A percentile compares a stretch with the other conserved stretches of the same genome.
Conservation (phyloP, 64 coral and sea anemone species). For the Montipora sp. region DNA sequence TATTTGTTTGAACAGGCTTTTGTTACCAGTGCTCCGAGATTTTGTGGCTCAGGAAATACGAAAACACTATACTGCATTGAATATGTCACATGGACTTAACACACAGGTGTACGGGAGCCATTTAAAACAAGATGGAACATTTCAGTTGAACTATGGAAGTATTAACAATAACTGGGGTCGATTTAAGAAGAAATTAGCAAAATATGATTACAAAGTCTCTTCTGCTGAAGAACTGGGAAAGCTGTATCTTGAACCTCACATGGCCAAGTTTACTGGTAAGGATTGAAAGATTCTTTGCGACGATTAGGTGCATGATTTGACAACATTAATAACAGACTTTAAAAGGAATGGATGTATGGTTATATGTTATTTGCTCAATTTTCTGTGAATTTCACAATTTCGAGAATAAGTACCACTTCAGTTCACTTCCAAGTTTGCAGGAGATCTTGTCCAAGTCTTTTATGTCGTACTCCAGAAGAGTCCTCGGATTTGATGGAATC, state of each 20-base stretch:
- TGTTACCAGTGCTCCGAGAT: constrained; percentile 35
- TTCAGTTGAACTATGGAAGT: constrained; percentile 64
- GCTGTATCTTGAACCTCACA: constrained; percentile 58
- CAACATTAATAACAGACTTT: too few species aligned
- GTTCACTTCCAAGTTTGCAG: too few species aligned
- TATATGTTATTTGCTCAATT: too few species aligned
- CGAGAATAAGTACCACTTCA: too few species aligned
- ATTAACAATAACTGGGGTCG: constrained; percentile 67
- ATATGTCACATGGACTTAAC: not conserved
- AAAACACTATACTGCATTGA: constrained; percentile 23
- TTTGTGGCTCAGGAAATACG: constrained; percentile 20
- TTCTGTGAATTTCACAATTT: too few species aligned
- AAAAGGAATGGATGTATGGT: too few species aligned
- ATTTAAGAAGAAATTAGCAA: constrained; percentile 32
- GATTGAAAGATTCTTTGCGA: not conserved
- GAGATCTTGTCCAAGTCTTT: too few species aligned
- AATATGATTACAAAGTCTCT: constrained; percentile 45
- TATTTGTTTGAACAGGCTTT: constrained; percentile 53
- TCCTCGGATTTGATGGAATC: too few species aligned
- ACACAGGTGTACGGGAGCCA: constrained; percentile 4
- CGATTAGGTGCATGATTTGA: not conserved
- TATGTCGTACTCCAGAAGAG: too few species aligned
- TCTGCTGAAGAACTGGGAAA: constrained; percentile 45
- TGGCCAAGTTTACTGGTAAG: constrained; percentile 61
- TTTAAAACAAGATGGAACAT: constrained; percentile 29